A percentile compares a stretch with the other conserved stretches of the same genome.
Evolutionary conservation across 64 coral and sea anemone species (phyloP).

Genomic region (Orbicella faveolata): DNA sequence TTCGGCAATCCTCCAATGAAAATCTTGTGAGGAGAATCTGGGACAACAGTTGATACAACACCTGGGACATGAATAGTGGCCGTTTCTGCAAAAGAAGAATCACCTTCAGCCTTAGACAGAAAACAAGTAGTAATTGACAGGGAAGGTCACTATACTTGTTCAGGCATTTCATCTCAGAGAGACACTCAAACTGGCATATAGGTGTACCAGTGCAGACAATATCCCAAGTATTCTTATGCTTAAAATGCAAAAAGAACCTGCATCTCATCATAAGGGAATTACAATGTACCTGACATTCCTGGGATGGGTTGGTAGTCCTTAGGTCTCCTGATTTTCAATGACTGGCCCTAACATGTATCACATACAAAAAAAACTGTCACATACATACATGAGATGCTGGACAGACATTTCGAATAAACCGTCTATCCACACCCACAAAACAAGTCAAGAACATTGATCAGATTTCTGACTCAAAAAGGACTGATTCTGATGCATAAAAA

Average conservation of each 20-base stretch:
- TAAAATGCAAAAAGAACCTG: too few species aligned
- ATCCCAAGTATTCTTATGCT: too few species aligned
- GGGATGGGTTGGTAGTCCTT: constrained; percentile 97
- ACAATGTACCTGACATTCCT: constrained; percentile 64
- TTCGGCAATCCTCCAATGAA: constrained; percentile 99
- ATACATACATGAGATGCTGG: background rate
- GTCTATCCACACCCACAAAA: too few species aligned
- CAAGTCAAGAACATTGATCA: too few species aligned
- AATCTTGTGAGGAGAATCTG: constrained; percentile 98
- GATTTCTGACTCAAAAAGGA: too few species aligned
- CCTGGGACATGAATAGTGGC: constrained; percentile 98
- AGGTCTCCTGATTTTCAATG: constrained; percentile 96
- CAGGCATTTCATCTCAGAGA: too few species aligned
- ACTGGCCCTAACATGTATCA: constrained; percentile 77
- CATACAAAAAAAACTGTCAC: background rate
- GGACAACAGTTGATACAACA: constrained; percentile 98
- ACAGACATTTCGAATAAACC: background rate
- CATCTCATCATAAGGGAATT: background rate
- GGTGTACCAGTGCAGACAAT: too few species aligned
- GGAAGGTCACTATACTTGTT: too few species aligned
- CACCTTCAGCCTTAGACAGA: background rate
- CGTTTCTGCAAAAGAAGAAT: constrained; percentile 61
- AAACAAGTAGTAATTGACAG: background rate
- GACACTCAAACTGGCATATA: too few species aligned
- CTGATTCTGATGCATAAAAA: background rate